Conservation (phyloP, 2,797 vertebrate species). For the Myotis planiceps region DNA sequence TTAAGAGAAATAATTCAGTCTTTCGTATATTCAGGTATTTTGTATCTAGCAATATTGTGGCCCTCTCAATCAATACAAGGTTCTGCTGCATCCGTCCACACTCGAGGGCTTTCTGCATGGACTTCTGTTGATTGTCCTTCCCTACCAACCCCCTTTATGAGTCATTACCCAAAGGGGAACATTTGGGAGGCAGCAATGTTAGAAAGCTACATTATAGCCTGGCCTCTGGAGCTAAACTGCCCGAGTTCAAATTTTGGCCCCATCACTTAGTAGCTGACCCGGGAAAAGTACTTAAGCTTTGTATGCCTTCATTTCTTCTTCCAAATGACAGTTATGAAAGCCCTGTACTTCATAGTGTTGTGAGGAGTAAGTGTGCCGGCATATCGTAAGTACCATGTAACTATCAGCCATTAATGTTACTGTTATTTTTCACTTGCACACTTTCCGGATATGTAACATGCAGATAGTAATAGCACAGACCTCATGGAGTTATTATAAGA, state of each 20-base stretch:
- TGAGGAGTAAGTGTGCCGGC: neutral
- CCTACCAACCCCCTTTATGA: neutral
- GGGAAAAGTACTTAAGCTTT: neutral
- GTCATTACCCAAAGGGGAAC: neutral
- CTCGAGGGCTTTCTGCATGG: neutral
- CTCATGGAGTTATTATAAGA: neutral
- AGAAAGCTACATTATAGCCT: rapidly evolving
- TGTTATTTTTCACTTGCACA: neutral
- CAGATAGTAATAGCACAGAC: neutral
- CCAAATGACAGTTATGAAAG: neutral
- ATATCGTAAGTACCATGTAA: neutral
- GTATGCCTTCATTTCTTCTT: neutral
- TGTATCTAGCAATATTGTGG: neutral
- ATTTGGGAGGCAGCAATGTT: neutral
- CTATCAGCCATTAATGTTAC: neutral
- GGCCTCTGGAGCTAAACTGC: neutral
- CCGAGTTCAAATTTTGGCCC: neutral
- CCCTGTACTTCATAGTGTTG: neutral
- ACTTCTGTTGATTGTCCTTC: neutral
- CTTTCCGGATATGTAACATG: constrained; percentile 14
- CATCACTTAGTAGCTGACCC: neutral
- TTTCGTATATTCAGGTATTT: neutral
- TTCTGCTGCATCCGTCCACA: neutral
- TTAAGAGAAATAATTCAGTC: neutral
- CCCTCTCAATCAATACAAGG: neutral